Evolutionary conservation across 2,113 vertebrate genomes (phyloP).

Genomic region (Circaetus cinerascens): DNA sequence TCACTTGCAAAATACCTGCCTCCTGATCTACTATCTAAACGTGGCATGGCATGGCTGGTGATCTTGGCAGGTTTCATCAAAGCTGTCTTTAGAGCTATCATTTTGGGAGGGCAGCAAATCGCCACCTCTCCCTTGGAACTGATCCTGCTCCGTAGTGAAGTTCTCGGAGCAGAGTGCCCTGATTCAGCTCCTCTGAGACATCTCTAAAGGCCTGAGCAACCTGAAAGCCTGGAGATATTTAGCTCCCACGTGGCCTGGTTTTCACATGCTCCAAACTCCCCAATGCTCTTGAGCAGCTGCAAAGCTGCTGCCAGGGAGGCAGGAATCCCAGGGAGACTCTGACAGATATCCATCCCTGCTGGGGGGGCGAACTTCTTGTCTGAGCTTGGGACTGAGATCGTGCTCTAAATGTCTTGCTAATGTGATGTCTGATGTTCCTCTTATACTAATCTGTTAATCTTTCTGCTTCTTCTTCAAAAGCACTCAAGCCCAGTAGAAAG

Average conservation of each 20-base stretch:
- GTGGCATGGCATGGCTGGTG: neutral
- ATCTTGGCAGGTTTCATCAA: neutral
- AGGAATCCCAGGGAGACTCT: neutral
- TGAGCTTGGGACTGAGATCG: neutral
- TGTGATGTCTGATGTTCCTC: slow-evolving; percentile 2
- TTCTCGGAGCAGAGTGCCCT: neutral
- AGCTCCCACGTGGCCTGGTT: neutral
- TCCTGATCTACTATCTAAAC: neutral
- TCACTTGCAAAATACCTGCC: neutral
- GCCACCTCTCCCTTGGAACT: neutral
- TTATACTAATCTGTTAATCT: slow-evolving; percentile 14
- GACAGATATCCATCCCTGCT: neutral
- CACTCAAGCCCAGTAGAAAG: neutral
- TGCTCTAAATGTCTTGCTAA: slow-evolving; percentile 8
- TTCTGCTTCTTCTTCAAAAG: slow-evolving; percentile 27
- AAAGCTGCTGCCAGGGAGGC: neutral
- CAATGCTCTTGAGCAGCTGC: neutral
- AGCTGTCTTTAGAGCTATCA: neutral
- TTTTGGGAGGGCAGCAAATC: neutral
- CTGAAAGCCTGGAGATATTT: slow-evolving; percentile 42
- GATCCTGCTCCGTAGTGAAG: neutral
- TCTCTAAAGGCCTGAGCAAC: neutral
- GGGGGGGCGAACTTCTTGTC: neutral
- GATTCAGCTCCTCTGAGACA: neutral
- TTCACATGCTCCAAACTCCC: neutral